Percentiles rank a stretch among this genome's conserved stretches.
phyloP scores from a whole-genome alignment of 2,888 invertebrate genomes.

The Mellilla xanthometata region DNA sequence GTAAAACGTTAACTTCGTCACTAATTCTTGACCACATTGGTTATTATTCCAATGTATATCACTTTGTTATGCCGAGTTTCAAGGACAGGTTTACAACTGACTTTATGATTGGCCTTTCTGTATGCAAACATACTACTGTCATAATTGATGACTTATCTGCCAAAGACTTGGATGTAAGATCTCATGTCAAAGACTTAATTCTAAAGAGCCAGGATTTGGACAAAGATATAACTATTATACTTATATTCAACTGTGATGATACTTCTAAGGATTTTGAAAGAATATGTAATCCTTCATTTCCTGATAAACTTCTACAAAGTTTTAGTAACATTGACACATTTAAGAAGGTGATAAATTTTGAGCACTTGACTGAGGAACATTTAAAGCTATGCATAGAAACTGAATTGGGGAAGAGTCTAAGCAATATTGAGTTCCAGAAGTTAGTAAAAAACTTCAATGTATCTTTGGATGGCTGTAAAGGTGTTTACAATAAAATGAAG shows the following conservation, averaged over 20 bases:
- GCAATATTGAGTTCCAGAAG: slow-evolving; percentile 38
- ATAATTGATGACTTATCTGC: slow-evolving; percentile 63
- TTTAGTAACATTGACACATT: slow-evolving; percentile 46
- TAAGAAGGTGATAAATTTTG: slow-evolving; percentile 58
- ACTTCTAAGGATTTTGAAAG: slow-evolving; percentile 40
- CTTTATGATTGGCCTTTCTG: slow-evolving; percentile 55
- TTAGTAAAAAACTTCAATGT: slow-evolving; percentile 66
- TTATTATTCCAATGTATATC: slow-evolving; percentile 62
- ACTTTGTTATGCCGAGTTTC: slow-evolving; percentile 69
- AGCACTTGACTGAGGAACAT: slow-evolving; percentile 48
- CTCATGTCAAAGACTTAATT: slow-evolving; percentile 47
- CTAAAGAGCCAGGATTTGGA: slow-evolving; percentile 53
- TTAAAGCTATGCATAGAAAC: slow-evolving; percentile 61
- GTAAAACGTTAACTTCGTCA: slow-evolving; percentile 65
- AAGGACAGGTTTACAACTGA: slow-evolving; percentile 52
- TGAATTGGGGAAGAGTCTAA: slow-evolving; percentile 45
- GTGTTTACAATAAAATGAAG: slow-evolving; percentile 69
- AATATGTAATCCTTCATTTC: slow-evolving; percentile 50
- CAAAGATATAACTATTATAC: slow-evolving; percentile 57
- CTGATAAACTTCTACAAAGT: slow-evolving; percentile 38
- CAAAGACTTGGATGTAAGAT: slow-evolving; percentile 45
- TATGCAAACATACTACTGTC: slow-evolving; percentile 58
- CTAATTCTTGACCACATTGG: slow-evolving; percentile 52
- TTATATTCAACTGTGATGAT: slow-evolving; percentile 64
- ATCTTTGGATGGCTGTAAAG: slow-evolving; percentile 69